Base-by-base conservation (phyloP, 1,140 invertebrate species). In the Drosophila bifasciata region DNA sequence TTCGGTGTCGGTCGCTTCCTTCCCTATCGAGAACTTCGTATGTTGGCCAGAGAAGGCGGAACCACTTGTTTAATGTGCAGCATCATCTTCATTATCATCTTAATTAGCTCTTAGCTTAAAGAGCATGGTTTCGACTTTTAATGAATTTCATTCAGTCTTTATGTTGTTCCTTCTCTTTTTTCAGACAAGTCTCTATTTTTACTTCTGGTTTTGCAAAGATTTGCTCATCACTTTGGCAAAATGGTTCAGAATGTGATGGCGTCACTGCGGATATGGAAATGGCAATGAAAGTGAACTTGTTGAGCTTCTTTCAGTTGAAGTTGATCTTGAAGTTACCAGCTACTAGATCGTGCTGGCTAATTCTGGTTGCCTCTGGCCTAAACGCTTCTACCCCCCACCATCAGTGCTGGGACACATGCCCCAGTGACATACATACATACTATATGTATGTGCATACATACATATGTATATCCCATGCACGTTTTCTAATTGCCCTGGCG, bases 1-100 rank as follows among this genome's bases (percentile, higher is more conserved):
- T 21, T 19, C 39, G 21, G 2, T 21, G 8, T 36, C 43, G 39
- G 40, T 36, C 36, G 21, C 9, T 23, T 23, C 41, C 44, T 21
- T 21, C 19, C 19, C 41, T 36, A 40, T 52, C 60, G 70, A 79
- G 76, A 79, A 79, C 52, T 36, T 64, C 16, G 40, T 43, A 32
- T 36, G 55, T 23, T 3, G 9, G 40, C 49, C 52, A 32, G 45
- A 19, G 16, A 43, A 75, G 76, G 62, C 76, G 76, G 76, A 79
- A 79, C 52, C 70, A 70, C 58, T 75, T 70, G 23, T 16, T 60
- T 45, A 75, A 79, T 63, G 62, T 49, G 43, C 74, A 77, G 56
- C 53, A 48, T 36, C 62, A 25, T 19, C 40, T 11, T 53, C 49
- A 50, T 36, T 11, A 28, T 8, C 46, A 60, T 15, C n/a, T 4